Evolutionary conservation across 2,113 vertebrate genomes (phyloP), one percentile per base, ranked within the genome.

Genomic region (Coturnix japonica): DNA sequence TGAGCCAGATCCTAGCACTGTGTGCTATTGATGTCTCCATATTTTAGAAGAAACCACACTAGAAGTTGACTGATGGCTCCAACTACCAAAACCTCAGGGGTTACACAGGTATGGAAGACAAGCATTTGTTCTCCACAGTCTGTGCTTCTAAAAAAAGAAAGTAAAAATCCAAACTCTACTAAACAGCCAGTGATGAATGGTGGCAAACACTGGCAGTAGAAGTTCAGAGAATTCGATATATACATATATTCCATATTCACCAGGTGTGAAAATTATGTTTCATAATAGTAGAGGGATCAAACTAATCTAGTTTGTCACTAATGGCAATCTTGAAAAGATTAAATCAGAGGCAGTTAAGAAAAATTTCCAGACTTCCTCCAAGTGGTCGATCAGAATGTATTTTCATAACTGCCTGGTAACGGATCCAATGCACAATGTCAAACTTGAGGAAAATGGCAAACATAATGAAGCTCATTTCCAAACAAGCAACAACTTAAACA

Each of bases 401-500:
- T 96, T 95, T 77, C 91, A 4, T 91, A 96, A 96, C 31, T 90
- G 87, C 78, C 87, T 91, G 85, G 39, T 84, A 66, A 96, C 39
- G 88, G 83, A 93, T 82, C 86, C 7, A 81, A 81, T 79, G 88
- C 13, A 20, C 76, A 81, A 92, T 2, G 72, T 72, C 91, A 95
- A 65, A 89, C 91, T 87, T 44, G 75, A 82, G 81, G 56, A 96
- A 96, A 96, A 94, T 6, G 63, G 91, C 91, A 95, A 95, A 89
- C 20, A 39, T 89, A 74, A 56, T 56, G 78, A 88, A 96, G 91
- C 57, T 89, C 67, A 74, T 91, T 96, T 95, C 81, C 84, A 96
- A 85, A 88, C 46, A 92, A 51, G 64, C 60, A 92, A 80, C 81
- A 97, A 94, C 66, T 94, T 95, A 87, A 96, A 69, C 69, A 96